Conservation (phyloP, 92 coral and sea anemone species). For the Anthopleura xanthogrammica region DNA sequence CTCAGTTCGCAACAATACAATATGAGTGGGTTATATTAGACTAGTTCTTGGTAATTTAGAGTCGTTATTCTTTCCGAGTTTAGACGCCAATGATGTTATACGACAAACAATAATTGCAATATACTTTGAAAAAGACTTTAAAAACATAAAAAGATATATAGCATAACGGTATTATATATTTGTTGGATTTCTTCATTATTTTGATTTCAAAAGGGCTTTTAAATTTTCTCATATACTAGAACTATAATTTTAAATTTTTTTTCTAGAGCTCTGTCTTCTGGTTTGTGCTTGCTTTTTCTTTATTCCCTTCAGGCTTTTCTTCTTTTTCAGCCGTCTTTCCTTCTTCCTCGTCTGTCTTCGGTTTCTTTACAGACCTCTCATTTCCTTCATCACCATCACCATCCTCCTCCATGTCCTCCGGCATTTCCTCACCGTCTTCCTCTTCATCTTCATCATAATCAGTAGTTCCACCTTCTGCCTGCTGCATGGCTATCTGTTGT, state of each 20-base stretch:
- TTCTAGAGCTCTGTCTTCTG: conserved; percentile 29
- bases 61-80: too few species aligned
- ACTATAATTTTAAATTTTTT: background rate
- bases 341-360: conserved; percentile 12
- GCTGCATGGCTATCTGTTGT: conserved; percentile 62
- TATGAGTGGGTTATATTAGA: too few species aligned
- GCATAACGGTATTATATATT: too few species aligned
- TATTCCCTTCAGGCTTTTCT: conserved; percentile 13
- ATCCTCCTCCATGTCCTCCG: conserved; percentile 38
- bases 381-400: conserved; percentile 42
- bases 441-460: conserved; percentile 57
- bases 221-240: background rate
- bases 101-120: too few species aligned
- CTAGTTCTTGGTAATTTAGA: too few species aligned
- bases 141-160: too few species aligned
- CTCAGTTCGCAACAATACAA: too few species aligned
- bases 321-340: conserved; percentile 16
- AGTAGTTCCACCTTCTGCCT: conserved; percentile 38
- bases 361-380: conserved; percentile 26
- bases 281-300: conserved; percentile 23
- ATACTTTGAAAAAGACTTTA: too few species aligned
- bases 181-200: too few species aligned
- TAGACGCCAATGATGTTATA: too few species aligned
- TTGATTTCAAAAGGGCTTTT: too few species aligned
- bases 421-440: conserved; percentile 55